Conservation (phyloP, 2,797 vertebrate genomes). For the Phalloptychus januarius region DNA sequence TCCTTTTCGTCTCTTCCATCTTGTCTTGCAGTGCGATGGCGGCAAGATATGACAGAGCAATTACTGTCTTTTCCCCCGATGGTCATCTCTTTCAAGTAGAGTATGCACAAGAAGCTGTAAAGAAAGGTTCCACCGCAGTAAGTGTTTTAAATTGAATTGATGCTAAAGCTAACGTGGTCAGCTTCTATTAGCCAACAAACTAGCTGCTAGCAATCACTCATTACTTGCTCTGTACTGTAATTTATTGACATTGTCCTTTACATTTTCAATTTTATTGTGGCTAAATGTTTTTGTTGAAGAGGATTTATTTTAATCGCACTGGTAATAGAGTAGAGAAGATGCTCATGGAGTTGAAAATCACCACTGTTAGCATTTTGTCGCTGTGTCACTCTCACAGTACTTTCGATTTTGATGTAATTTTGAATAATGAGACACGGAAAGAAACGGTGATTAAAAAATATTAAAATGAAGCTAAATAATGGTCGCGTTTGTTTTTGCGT, state of each 20-base stretch:
- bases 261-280: background rate
- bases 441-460: background rate
- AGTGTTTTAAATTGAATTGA: conserved; percentile 55
- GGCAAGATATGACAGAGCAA: conserved; percentile 88
- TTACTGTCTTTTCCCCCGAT: conserved; percentile 90
- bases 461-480: background rate
- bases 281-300: background rate
- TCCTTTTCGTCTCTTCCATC: conserved; percentile 19
- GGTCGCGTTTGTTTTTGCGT: background rate
- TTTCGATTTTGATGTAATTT: conserved; percentile 61
- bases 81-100: conserved; percentile 92
- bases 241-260: background rate
- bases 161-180: conserved; percentile 43
- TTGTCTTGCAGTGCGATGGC: conserved; percentile 75
- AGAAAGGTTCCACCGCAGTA: conserved; percentile 91
- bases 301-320: background rate
- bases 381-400: conserved; percentile 72
- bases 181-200: conserved; percentile 38
- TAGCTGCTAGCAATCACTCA: conserved; percentile 31
- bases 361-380: conserved; percentile 59
- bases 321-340: background rate
- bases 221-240: background rate
- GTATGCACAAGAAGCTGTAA: conserved; percentile 90
- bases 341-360: background rate
- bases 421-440: background rate